Conservation (phyloP, 64 coral and sea anemone species). For the Porites australiensis region DNA sequence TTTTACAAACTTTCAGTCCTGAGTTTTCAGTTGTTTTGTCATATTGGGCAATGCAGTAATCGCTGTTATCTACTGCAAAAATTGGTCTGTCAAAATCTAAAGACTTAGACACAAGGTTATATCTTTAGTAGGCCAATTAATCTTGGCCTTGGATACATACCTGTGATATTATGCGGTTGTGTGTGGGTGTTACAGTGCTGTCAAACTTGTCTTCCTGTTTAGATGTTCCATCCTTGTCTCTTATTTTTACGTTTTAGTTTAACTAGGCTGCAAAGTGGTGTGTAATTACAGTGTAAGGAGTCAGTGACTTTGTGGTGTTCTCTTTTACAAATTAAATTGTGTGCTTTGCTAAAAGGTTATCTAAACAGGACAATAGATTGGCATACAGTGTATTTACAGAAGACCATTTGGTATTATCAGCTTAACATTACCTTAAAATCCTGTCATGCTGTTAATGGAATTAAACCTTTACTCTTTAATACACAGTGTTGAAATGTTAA, state of each 20-base stretch:
- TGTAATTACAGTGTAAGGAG: background rate
- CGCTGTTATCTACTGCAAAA: too few species aligned
- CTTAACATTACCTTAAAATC: slow-evolving; percentile 28
- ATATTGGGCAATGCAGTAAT: too few species aligned
- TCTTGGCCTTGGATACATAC: background rate
- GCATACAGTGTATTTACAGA: background rate
- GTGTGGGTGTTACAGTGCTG: background rate
- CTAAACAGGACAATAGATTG: background rate
- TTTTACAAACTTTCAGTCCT: too few species aligned
- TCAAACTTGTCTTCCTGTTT: background rate
- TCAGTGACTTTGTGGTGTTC: background rate
- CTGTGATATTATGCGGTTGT: background rate
- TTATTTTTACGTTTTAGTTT: background rate
- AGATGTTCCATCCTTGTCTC: background rate
- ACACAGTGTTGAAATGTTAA: too few species aligned
- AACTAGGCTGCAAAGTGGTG: too few species aligned
- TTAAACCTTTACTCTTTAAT: background rate
- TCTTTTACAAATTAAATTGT: background rate
- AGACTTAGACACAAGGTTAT: background rate
- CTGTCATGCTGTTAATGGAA: background rate
- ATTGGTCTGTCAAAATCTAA: background rate
- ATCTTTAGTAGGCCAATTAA: background rate
- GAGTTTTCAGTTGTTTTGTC: too few species aligned
- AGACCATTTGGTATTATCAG: slow-evolving; percentile 19
- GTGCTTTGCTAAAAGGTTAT: background rate